Evolutionary conservation across 2,797 vertebrate genomes (phyloP), one percentile per base, ranked within the genome.

Genomic region (Smutsia temminckii): DNA sequence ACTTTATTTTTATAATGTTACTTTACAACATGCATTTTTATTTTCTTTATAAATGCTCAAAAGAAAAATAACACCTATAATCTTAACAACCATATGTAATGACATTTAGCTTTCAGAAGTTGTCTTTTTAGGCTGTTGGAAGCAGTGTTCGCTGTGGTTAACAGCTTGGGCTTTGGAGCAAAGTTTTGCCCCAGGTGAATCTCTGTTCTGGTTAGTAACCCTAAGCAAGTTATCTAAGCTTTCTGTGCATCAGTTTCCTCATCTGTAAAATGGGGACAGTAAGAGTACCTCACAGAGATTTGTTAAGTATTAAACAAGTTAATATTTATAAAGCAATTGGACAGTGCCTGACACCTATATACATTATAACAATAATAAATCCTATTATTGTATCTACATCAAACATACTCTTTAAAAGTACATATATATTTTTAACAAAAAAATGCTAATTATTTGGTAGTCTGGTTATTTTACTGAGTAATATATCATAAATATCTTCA

Each of bases 271-370:
- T 53, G 14, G 34, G 37, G 5, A 34, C 3, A 66, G 71, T 89
- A 91, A 68, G 1, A 66, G 10, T 81, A 59, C 12, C 17, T 91
- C 25, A 49, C 20, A 81, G 49, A 53, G 12, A 77, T 91, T 84
- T 85, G 23, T 87, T 89, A 93, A 75, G 21, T 49, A 85, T 93
- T 71, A 96, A 72, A 40, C 61, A 87, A 59, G 27, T 63, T 74
- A 64, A 89, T 8, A 9, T 29, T 71, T 29, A 17, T 69, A 14
- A 68, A 83, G 6, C 29, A 74, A 71, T 53, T 63, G 17, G 34
- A 66, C 11, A 90, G 34, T 88, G 29, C 27, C 64, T 71, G 23
- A 59, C 6, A 53, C 18, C 51, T 20, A 77, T 46, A 49, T 61
- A 14, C 8, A 55, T 61, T n/a, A n/a, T n/a, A n/a, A n/a, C n/a